Evolutionary conservation across 2,888 invertebrate species (phyloP).

Genomic region (Melanophora roralis): DNA sequence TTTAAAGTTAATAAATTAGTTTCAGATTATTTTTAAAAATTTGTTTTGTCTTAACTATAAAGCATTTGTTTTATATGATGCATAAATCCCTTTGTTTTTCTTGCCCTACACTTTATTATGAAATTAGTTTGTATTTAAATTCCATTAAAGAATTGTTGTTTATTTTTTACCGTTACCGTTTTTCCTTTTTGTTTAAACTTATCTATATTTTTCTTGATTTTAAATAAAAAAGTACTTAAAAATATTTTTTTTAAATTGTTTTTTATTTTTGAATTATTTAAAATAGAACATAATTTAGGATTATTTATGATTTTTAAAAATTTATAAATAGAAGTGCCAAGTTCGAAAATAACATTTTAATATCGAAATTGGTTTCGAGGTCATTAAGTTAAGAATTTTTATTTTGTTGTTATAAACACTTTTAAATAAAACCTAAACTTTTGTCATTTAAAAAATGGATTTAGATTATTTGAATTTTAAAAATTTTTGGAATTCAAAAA

Average conservation of each 20-base stretch:
- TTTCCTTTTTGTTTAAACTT: conserved; percentile 6
- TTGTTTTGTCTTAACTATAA: not conserved
- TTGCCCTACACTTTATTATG: no score
- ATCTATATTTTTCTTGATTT: conserved; percentile 45
- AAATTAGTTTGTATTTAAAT: not conserved
- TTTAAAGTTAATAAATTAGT: not conserved
- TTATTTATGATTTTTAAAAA: no score
- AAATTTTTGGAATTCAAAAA: no score
- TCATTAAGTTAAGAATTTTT: no score
- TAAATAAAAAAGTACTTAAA: conserved; percentile 40
- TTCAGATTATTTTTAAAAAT: not conserved
- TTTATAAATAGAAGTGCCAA: no score
- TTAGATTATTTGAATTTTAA: no score
- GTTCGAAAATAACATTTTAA: no score
- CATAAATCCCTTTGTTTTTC: not conserved
- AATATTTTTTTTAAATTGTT: not conserved
- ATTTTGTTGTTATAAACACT: no score
- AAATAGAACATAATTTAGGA: no score
- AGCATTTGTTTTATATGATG: not conserved
- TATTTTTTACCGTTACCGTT: not conserved
- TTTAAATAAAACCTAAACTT: no score
- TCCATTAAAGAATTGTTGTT: not conserved
- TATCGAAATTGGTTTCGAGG: no score
- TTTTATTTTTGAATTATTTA: not conserved
- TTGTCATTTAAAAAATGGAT: no score